Base-by-base conservation (phyloP, 2,797 vertebrate species). In the Melanotaenia pygmaea region DNA sequence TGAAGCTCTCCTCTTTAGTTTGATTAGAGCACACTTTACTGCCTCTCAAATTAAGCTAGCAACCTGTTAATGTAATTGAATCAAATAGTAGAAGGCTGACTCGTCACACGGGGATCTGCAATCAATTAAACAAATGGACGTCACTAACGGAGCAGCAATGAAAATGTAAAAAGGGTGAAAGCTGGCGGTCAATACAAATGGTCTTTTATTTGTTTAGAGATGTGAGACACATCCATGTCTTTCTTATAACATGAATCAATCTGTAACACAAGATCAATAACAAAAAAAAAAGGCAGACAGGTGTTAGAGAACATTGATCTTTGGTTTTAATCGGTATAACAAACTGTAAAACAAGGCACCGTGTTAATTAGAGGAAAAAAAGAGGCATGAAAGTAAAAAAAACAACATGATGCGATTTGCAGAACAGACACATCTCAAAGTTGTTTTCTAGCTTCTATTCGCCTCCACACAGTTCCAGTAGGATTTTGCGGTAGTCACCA, bases 401-500 rank as follows among this genome's bases (percentile, higher is more conserved):
- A 61, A 56, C 54, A 45, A 18, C 50, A 54, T 51, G 10, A 76
- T 26, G 43, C 60, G 24, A 16, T 57, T 64, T 38, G 24, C 16
- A 26, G 43, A 67, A 22, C 20, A 3, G 37, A 54, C 24, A 35
- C 5, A 1, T 11, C 66, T 56, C 34, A 12, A 40, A 24, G 63
- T 28, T 16, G 28, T 18, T 40, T 4, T 26, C 16, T 14, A 0
- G 63, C 93, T 90, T 95, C 90, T 95, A 96, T 18, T 97, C 97
- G 81, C 95, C 96, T 56, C 97, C 98, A 26, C 97, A 98, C 80
- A 99, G 93, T 86, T 96, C 96, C 84, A 99, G 94, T n/a, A 99
- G 93, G 87, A 97, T 97, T 92, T 97, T 98, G 84, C 95, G 94
- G 90, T 99, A 99, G 91, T 99, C 97, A 24, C 98, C 98, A 3